These are phyloP conservation scores for Aphis craccivora DNA, from an alignment of 1,140 invertebrate species.

Conservation along the genomic window DNA sequence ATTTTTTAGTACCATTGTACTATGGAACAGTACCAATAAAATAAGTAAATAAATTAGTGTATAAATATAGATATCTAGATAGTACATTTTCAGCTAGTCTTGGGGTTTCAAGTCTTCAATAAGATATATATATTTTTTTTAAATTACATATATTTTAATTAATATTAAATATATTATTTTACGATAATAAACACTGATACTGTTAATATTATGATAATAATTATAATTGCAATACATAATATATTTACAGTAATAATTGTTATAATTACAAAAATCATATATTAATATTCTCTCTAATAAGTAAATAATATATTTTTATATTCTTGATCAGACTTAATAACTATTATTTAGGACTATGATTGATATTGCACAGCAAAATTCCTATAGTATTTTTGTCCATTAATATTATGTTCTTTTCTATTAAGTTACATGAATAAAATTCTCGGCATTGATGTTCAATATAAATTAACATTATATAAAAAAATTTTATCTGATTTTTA, in stretches of 20 bases:
- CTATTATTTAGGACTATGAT: slow-evolving; percentile 25
- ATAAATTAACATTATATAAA: not conserved
- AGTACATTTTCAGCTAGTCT: slow-evolving; percentile 20
- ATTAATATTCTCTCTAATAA: not conserved
- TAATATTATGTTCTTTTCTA: not conserved
- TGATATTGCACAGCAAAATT: slow-evolving; percentile 46
- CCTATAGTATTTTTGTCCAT: slow-evolving; percentile 22
- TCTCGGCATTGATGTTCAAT: not conserved
- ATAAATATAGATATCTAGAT: slow-evolving; percentile 36
- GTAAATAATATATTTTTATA: not conserved
- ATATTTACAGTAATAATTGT: slow-evolving; percentile 24
- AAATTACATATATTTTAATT: slow-evolving; percentile 40
- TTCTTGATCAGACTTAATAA: slow-evolving; percentile 50
- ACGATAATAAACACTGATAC: not conserved
- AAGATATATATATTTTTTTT: slow-evolving; percentile 28
- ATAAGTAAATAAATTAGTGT: slow-evolving; percentile 33
- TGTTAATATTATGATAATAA: slow-evolving; percentile 16
- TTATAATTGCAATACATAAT: slow-evolving; percentile 23
- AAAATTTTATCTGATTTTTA: not conserved
- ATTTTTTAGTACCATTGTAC: not conserved
- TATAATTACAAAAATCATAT: slow-evolving; percentile 19
- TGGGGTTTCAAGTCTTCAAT: slow-evolving; percentile 41
- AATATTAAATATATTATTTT: slow-evolving; percentile 32
- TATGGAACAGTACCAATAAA: not conserved
- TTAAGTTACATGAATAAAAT: slow-evolving; percentile 4